A percentile compares a stretch with the other conserved stretches of the same genome.
phyloP scores from a whole-genome alignment of 2,888 invertebrate species.

The Stenichneumon culpator region DNA sequence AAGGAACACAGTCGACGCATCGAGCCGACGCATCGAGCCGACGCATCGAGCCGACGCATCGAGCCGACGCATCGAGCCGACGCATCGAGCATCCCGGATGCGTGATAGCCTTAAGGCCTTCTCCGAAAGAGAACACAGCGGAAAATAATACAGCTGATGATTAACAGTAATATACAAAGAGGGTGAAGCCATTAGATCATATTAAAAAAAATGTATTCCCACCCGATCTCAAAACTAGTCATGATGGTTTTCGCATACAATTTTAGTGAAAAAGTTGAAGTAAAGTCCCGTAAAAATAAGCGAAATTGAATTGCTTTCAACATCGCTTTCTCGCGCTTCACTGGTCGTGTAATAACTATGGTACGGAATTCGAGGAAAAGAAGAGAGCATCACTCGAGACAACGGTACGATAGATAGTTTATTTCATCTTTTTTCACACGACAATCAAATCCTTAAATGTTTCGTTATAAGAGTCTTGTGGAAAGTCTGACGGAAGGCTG shows the following conservation, averaged over 20 bases:
- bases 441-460: constrained; percentile 15
- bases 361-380: not conserved
- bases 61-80: too few species aligned
- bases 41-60: too few species aligned
- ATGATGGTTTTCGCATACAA: too few species aligned
- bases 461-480: not conserved
- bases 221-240: too few species aligned
- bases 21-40: too few species aligned
- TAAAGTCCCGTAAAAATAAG: not conserved
- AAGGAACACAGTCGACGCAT: too few species aligned
- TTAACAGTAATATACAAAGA: too few species aligned
- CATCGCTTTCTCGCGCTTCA: not conserved
- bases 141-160: not conserved
- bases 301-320: not conserved
- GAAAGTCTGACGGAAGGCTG: not conserved
- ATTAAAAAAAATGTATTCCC: too few species aligned
- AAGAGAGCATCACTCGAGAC: not conserved
- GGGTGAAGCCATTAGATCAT: too few species aligned
- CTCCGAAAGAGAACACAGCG: not conserved
- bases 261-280: not conserved
- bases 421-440: constrained; percentile 6
- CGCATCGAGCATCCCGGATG: too few species aligned
- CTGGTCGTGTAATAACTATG: not conserved
- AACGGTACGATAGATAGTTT: not conserved
- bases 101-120: too few species aligned